phyloP scores from a whole-genome alignment of 1,140 invertebrate species.

The Colletes gigas region DNA sequence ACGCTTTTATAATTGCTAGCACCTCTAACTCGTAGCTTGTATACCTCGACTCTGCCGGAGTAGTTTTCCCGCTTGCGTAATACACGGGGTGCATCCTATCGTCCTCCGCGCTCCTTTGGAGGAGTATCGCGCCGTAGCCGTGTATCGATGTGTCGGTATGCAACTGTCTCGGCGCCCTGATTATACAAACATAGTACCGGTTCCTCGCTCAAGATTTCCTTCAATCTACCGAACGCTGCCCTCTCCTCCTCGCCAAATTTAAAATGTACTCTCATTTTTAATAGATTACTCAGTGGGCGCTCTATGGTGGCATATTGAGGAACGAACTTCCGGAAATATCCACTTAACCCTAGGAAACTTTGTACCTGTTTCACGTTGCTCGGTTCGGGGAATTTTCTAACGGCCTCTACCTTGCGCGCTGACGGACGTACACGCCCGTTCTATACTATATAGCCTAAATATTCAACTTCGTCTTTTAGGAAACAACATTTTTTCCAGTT shows the following conservation, averaged over 20 bases:
- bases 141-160: not conserved
- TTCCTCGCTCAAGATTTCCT: not conserved
- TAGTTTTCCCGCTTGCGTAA: conserved; percentile 1
- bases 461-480: conserved; percentile 61
- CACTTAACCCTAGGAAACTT: not conserved
- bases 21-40: not conserved
- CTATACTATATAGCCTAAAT: too few relatives aligned
- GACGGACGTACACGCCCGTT: too few relatives aligned
- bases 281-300: not conserved
- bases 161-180: not conserved
- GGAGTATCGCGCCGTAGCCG: not conserved
- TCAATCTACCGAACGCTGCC: not conserved
- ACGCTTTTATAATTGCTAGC: conserved; percentile 1
- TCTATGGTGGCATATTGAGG: not conserved
- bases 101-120: not conserved
- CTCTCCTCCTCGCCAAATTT: not conserved
- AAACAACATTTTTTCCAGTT: conserved; percentile 75
- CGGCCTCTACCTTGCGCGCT: too few relatives aligned
- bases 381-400: too few relatives aligned
- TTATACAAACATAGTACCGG: conserved; percentile 6
- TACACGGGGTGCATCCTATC: not conserved
- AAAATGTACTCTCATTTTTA: not conserved
- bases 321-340: not conserved
- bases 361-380: not conserved
- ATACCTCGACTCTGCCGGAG: not conserved